Base-by-base conservation (phyloP, 2,797 vertebrate species). In the Perodicticus potto region DNA sequence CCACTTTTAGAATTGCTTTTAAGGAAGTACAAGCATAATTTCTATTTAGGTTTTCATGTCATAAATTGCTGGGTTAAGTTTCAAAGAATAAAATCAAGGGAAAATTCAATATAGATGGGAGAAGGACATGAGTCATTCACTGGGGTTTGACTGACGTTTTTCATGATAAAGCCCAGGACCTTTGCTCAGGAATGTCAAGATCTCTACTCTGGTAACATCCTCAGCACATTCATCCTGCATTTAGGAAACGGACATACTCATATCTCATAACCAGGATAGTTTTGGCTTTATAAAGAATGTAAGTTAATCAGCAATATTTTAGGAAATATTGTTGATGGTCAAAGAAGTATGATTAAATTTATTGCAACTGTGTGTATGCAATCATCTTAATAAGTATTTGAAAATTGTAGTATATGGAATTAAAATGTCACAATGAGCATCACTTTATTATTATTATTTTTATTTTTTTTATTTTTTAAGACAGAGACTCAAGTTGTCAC, bases 331-430 rank as follows among this genome's bases (percentile, higher is more conserved):
- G 59, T 93, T 82, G 45, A 34, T 76, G 43, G 45, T 77, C 40
- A 87, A 6, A 43, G n/a, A 73, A 20, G 10, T 80, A 65, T 69
- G 37, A 69, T 92, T 84, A 61, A n/a, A n/a, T 84, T 74, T 78
- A 53, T 69, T 92, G 2, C 6, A 94, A 22, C 25, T 77, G 14
- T 83, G 20, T 91, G 5, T 76, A 27, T 61, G 3, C 17, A 57
- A 95, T 9, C 40, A 65, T 69, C 73, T 92, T 94, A 23, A 57
- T 57, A 78, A 57, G 0, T 59, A 88, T 95, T 96, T 96, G 73
- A 94, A 95, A 89, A 91, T 25, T 70, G 25, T 85, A n/a, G 19
- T 93, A 53, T 83, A 93, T 49, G 74, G 34, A 93, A 97, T 89
- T 96, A 77, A 90, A 95, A 97, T 17, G 55, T 0, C 0, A 69